Evolutionary conservation across 2,113 vertebrate genomes (phyloP), one percentile per base, ranked within the genome.

Genomic region (Equus przewalskii): DNA sequence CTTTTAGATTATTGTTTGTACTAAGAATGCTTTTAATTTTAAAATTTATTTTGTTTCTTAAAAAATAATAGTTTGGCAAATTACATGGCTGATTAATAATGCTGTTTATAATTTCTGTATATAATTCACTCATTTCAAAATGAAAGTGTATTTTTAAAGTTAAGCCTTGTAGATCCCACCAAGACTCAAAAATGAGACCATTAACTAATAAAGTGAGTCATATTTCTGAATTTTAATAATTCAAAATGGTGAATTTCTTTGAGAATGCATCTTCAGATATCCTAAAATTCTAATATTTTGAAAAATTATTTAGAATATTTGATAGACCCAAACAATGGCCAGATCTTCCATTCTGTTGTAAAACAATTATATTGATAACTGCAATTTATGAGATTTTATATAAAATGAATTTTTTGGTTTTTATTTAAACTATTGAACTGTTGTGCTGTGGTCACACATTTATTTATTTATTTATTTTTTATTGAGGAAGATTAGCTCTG

Each of bases 191-290:
- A 89, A 91, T 91, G 41, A 75, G 81, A 79, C 7, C 3, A 70
- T 58, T 93, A 28, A 58, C 33, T 89, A 62, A 83, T 62, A 78
- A 92, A 90, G 4, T 73, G 9, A 83, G 36, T 65, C 81, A 76
- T 33, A 28, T 19, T 15, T 83, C 44, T 44, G 41, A 78, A 94
- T 86, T 96, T 92, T 19, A 85, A 5, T 36, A 46, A 30, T 89
- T 97, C 56, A 85, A 62, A 89, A 44, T 94, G 33, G 85, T 67
- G 7, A 73, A 36, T 76, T 78, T 92, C 51, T 94, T 76, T 94
- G 26, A 88, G 36, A 93, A 85, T 36, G 10, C 7, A 41, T 60
- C 15, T 90, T 4, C 30, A 65, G 41, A 78, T 76, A 44, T 26
- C 9, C 19, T 76, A 65, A 80, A 90, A 88, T 94, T 85, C 33